phyloP scores from a whole-genome alignment of 2,888 invertebrate genomes.

The Emmelina monodactyla region DNA sequence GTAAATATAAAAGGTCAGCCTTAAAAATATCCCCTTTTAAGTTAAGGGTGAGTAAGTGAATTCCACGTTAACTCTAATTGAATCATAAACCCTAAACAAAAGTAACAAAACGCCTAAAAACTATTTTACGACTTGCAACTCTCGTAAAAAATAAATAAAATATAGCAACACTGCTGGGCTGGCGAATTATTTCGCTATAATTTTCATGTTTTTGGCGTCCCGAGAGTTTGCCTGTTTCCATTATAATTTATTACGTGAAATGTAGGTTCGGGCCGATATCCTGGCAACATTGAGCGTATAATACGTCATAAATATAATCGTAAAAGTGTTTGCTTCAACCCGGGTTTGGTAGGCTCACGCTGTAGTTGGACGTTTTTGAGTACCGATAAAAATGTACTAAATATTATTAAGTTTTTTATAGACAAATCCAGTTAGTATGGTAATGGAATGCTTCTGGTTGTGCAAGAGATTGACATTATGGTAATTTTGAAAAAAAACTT shows the following conservation, averaged over 20 bases:
- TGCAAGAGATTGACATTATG: no score
- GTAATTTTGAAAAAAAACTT: no score
- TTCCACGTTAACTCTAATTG: no score
- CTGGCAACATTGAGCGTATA: not conserved
- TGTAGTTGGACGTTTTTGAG: no score
- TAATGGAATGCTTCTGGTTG: no score
- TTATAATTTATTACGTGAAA: constrained; percentile 8
- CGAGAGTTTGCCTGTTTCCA: constrained; percentile 4
- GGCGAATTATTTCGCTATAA: not conserved
- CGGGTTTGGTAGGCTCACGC: not conserved
- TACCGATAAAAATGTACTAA: no score
- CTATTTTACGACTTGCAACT: not conserved
- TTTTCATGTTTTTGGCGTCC: constrained; percentile 8
- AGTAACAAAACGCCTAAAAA: not conserved
- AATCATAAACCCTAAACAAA: no score
- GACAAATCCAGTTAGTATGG: no score
- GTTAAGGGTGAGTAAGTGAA: no score
- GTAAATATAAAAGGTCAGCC: no score
- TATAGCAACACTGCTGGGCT: not conserved
- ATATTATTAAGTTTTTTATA: no score
- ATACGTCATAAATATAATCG: constrained; percentile 5
- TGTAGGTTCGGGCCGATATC: not conserved
- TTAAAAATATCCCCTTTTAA: no score
- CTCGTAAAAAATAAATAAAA: not conserved
- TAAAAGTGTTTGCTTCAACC: constrained; percentile 4